Evolutionary conservation across 2,113 vertebrate genomes (phyloP).

Genomic region (Sinocyclocheilus anophthalmus): DNA sequence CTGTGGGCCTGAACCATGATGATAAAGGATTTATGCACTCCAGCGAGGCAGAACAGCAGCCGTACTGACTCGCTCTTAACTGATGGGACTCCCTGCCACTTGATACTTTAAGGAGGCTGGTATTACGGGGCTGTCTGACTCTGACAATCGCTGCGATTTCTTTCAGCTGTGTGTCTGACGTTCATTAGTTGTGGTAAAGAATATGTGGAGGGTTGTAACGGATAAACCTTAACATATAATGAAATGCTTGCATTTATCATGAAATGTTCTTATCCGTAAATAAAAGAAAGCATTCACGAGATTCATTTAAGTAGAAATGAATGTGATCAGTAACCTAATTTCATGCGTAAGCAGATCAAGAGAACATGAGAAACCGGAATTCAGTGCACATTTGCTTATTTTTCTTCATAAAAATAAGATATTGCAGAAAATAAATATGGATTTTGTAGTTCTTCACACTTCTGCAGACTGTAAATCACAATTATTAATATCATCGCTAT

Average conservation of each 20-base stretch:
- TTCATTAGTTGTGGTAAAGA: not conserved
- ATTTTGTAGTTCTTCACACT: not conserved
- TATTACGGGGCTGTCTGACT: conserved; percentile 32
- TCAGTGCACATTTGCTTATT: not conserved
- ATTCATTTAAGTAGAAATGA: not conserved
- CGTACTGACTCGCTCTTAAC: conserved; percentile 56
- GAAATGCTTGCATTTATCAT: not conserved
- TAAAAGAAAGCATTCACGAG: not conserved
- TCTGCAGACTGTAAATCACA: not conserved
- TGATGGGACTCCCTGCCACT: conserved; percentile 46
- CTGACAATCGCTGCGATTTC: not conserved
- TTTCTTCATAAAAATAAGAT: not conserved
- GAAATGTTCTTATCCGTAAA: not conserved
- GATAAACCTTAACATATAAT: not conserved
- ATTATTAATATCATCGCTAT: not conserved
- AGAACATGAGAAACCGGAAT: not conserved
- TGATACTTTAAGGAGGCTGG: conserved; percentile 43
- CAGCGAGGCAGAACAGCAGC: conserved; percentile 62
- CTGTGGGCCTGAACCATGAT: conserved; percentile 36
- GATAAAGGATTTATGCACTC: conserved; percentile 53
- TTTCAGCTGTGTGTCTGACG: not conserved
- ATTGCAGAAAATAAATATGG: not conserved
- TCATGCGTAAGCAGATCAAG: not conserved
- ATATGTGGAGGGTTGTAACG: not conserved
- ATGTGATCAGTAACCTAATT: not conserved